These are phyloP conservation scores for Pipistrellus pipistrellus DNA, from an alignment of 2,797 vertebrate genomes.

Conservation along the genomic window DNA sequence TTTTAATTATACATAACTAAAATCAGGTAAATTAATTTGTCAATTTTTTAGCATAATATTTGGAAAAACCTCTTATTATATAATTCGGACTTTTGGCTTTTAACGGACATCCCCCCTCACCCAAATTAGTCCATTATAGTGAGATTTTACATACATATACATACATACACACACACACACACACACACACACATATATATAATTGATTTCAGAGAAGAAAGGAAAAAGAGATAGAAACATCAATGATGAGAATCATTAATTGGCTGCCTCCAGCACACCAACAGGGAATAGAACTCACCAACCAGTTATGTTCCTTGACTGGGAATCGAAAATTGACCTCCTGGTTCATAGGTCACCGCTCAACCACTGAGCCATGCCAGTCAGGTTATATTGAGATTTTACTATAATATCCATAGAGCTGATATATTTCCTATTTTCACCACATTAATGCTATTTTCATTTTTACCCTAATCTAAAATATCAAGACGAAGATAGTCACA, in stretches of 20 bases:
- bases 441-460: neutral
- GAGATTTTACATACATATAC: no score
- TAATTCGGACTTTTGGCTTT: no score
- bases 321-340: neutral
- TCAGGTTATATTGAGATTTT: neutral
- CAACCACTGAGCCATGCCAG: neutral
- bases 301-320: neutral
- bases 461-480: neutral
- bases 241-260: neutral
- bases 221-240: neutral
- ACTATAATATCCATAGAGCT: neutral
- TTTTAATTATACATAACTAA: no score
- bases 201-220: neutral
- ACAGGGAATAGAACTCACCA: neutral
- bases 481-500: slow-evolving; percentile 6
- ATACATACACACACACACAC: no score
- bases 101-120: no score
- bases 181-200: no score
- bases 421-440: neutral
- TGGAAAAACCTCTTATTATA: no score
- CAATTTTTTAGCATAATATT: no score
- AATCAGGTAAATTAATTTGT: no score
- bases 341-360: neutral
- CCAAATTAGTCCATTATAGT: no score
- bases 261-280: neutral